Conservation (phyloP, 2,113 vertebrate genomes). For the Grammomys dolichurus region DNA sequence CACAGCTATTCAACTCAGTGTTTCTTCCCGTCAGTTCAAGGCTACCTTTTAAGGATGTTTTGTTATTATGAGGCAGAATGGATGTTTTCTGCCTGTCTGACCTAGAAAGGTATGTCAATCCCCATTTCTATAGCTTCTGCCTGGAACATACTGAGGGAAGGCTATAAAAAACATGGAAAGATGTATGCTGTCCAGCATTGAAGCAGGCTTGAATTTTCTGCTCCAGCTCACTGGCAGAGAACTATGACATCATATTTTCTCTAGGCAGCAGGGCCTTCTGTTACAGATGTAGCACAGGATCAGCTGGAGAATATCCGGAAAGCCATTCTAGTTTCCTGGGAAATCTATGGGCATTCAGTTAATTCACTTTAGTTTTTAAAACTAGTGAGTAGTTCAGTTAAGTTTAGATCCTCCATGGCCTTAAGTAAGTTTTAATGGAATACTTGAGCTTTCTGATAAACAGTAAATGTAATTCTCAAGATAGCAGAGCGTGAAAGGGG, state of each 20-base stretch:
- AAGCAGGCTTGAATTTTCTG: neutral
- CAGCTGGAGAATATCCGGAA: neutral
- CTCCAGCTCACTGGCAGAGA: neutral
- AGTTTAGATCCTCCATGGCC: neutral
- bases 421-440: neutral
- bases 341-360: neutral
- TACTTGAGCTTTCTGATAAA: neutral
- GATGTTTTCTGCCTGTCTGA: conserved; percentile 84
- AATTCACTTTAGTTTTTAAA: neutral
- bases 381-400: neutral
- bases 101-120: conserved; percentile 68
- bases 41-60: conserved; percentile 72
- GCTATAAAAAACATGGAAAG: conserved; percentile 73
- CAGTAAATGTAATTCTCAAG: neutral
- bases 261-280: neutral
- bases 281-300: neutral
- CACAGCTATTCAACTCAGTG: conserved; percentile 21
- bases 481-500: neutral
- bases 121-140: conserved; percentile 77
- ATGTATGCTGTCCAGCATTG: neutral
- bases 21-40: conserved; percentile 60
- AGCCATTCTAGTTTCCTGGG: neutral
- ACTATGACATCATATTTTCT: neutral
- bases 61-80: conserved; percentile 75
- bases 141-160: conserved; percentile 70